A percentile compares a stretch with the other conserved stretches of the same genome.
Conservation (phyloP, 2,888 invertebrate species). For the Eledone cirrhosa region DNA sequence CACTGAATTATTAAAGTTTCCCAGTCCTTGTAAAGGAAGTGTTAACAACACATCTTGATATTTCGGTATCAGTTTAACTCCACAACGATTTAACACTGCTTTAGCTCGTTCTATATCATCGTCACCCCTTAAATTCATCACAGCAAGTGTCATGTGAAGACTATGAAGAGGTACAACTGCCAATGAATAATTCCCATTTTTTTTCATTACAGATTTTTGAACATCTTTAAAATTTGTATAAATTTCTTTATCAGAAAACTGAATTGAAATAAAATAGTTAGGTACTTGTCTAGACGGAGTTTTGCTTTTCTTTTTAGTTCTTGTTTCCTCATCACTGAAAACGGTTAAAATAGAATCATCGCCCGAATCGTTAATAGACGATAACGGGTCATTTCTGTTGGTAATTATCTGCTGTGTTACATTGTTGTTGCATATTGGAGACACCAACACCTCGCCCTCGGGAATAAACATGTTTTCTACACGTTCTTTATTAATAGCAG, state of each 20-base stretch:
- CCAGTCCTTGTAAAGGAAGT: constrained; percentile 31
- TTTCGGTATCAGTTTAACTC: not conserved
- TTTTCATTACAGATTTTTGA: constrained; percentile 11
- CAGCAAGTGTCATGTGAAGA: constrained; percentile 37
- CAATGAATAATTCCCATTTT: constrained; percentile 13
- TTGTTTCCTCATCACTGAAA: constrained; percentile 9
- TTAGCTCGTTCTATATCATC: constrained; percentile 32
- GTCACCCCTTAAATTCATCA: constrained; percentile 32
- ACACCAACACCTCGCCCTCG: not conserved
- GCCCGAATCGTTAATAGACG: not conserved
- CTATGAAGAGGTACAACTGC: constrained; percentile 36
- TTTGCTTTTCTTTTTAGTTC: not conserved
- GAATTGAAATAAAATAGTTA: constrained; percentile 18
- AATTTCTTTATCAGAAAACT: constrained; percentile 18
- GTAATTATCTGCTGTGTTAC: not conserved
- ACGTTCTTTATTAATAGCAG: too few species aligned
- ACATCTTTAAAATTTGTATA: not conserved
- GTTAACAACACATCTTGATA: constrained; percentile 21
- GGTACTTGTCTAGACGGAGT: not conserved
- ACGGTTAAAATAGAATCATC: constrained; percentile 6
- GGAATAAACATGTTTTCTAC: not conserved
- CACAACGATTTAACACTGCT: constrained; percentile 30
- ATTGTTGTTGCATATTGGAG: not conserved
- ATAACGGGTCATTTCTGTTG: not conserved
- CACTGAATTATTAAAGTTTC: constrained; percentile 34